Evolutionary conservation across 2,888 invertebrate genomes (phyloP).

Genomic region (Mimumesa dahlbomi): DNA sequence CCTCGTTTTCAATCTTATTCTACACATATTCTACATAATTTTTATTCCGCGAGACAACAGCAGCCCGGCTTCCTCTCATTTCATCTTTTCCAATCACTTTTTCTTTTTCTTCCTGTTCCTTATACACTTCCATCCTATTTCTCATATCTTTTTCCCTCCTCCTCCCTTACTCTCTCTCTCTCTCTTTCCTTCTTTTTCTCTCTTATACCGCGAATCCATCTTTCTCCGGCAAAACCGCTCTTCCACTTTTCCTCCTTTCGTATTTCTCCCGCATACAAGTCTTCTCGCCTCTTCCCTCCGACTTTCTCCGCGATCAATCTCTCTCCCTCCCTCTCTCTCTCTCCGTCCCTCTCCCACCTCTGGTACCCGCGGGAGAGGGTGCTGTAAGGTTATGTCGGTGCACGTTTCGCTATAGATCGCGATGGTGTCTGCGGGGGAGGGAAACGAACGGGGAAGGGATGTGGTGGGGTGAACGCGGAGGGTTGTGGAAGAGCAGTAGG

Average conservation of each 20-base stretch:
- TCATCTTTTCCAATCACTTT: too few species aligned
- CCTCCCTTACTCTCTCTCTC: background rate
- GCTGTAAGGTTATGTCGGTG: slow-evolving; percentile 57
- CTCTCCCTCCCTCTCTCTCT: slow-evolving; percentile 15
- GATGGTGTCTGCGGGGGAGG: slow-evolving; percentile 44
- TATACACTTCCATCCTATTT: too few species aligned
- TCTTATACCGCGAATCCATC: slow-evolving; percentile 22
- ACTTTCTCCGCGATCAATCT: too few species aligned
- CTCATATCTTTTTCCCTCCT: background rate
- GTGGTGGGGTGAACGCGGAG: too few species aligned
- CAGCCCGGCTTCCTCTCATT: too few species aligned
- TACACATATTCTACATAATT: too few species aligned
- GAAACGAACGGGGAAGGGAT: too few species aligned
- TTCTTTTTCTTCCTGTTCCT: too few species aligned
- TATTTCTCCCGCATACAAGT: slow-evolving; percentile 31
- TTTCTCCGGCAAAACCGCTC: background rate
- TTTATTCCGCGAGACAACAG: too few species aligned
- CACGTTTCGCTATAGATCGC: slow-evolving; percentile 52
- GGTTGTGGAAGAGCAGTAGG: too few species aligned
- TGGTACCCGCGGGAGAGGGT: slow-evolving; percentile 33
- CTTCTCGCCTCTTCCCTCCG: slow-evolving; percentile 21
- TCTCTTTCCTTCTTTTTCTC: background rate
- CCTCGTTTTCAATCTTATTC: too few species aligned
- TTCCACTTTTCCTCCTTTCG: slow-evolving; percentile 22
- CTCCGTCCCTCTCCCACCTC: background rate